Evolutionary conservation across 2,888 invertebrate genomes (phyloP).

Genomic region (Epistrophe eligans): DNA sequence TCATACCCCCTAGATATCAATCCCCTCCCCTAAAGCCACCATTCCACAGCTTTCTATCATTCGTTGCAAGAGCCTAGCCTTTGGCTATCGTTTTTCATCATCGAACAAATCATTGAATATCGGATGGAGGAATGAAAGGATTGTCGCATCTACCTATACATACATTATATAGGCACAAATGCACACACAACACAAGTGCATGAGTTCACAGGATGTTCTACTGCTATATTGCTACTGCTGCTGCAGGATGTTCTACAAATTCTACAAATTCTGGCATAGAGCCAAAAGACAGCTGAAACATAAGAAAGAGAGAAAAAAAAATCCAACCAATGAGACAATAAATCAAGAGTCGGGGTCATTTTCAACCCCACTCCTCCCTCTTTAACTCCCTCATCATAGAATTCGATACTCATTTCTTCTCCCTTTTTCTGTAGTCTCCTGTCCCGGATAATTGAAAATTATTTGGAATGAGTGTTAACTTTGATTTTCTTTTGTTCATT

Average conservation of each 20-base stretch:
- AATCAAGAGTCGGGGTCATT: constrained; percentile 64
- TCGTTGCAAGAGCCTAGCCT: constrained; percentile 64
- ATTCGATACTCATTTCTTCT: background rate
- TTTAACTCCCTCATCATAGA: constrained; percentile 1
- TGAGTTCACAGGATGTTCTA: constrained; percentile 57
- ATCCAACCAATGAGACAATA: constrained; percentile 58
- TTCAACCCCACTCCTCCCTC: background rate
- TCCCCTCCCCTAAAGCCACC: background rate
- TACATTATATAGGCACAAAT: constrained; percentile 12
- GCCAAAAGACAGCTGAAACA: constrained; percentile 57
- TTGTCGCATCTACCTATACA: constrained; percentile 53
- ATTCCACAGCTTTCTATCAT: constrained; percentile 9
- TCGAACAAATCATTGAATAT: constrained; percentile 75
- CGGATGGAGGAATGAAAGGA: constrained; percentile 74
- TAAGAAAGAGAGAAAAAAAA: constrained; percentile 20
- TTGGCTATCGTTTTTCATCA: constrained; percentile 73
- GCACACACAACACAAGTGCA: constrained; percentile 24
- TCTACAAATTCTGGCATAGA: constrained; percentile 72
- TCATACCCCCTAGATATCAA: background rate
- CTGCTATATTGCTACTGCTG: constrained; percentile 34
- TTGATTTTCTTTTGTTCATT: constrained; percentile 74
- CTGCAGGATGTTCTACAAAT: constrained; percentile 74
- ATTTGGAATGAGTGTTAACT: constrained; percentile 72
- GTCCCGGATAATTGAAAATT: constrained; percentile 69
- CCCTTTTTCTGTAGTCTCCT: constrained; percentile 1